phyloP scores from a whole-genome alignment of 2,797 vertebrate genomes.

The Tympanoctomys barrerae region DNA sequence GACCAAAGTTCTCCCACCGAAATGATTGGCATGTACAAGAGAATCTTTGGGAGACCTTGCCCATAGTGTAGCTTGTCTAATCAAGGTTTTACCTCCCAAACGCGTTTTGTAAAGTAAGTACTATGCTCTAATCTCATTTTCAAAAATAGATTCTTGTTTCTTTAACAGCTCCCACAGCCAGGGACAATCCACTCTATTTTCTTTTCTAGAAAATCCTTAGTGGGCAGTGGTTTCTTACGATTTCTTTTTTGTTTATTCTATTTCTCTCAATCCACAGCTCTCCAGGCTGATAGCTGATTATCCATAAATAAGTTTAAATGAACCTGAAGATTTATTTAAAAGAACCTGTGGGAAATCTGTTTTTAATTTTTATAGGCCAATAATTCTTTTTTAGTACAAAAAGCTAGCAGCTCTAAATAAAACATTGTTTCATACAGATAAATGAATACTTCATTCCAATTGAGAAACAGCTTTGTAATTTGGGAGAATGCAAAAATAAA shows the following conservation, averaged over 20 bases:
- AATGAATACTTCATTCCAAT: slow-evolving; percentile 17
- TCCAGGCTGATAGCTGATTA: slow-evolving; percentile 58
- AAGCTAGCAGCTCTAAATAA: neutral
- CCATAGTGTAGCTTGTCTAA: neutral
- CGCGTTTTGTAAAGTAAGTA: neutral
- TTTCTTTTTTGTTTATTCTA: slow-evolving; percentile 53
- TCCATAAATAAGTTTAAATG: slow-evolving; percentile 60
- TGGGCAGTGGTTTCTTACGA: neutral
- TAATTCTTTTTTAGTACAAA: slow-evolving; percentile 36
- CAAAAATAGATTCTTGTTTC: slow-evolving; percentile 34
- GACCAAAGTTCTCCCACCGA: neutral
- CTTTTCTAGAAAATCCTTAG: slow-evolving; percentile 49
- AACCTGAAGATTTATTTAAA: slow-evolving; percentile 62
- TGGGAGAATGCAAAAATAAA: slow-evolving; percentile 33
- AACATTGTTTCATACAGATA: neutral
- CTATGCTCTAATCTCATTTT: neutral
- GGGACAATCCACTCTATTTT: neutral
- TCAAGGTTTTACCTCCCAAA: neutral
- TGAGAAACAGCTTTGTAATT: slow-evolving; percentile 42
- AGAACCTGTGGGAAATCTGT: slow-evolving; percentile 63
- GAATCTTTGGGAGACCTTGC: neutral
- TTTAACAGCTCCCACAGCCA: neutral
- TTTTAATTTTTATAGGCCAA: slow-evolving; percentile 50
- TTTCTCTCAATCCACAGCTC: slow-evolving; percentile 39
- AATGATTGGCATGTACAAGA: fast-evolving